Conservation (phyloP, 2,888 invertebrate genomes). For the Diarsia brunnea region DNA sequence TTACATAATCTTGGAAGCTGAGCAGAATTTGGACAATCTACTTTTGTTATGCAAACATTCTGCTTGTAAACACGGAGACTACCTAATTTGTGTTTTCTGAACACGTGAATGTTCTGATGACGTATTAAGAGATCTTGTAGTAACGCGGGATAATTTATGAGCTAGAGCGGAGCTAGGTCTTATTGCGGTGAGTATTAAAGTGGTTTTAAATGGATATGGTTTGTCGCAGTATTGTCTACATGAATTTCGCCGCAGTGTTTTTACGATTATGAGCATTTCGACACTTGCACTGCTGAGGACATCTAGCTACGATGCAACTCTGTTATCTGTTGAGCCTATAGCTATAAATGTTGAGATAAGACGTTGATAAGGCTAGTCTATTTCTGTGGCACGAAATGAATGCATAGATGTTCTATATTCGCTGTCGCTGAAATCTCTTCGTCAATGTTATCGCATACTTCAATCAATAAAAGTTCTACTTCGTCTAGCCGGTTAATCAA, state of each 20-base stretch:
- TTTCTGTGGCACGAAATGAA: slow-evolving; percentile 4
- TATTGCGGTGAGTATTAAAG: slow-evolving; percentile 1
- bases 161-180: not conserved
- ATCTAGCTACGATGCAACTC: not conserved
- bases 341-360: not conserved
- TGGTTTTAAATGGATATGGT: not conserved
- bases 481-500: not conserved
- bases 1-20: slow-evolving; percentile 40
- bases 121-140: slow-evolving; percentile 18
- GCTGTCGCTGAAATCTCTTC: not conserved
- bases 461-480: slow-evolving; percentile 15
- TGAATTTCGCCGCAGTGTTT: not conserved
- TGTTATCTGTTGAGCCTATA: slow-evolving; percentile 3
- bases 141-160: slow-evolving; percentile 31
- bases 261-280: not conserved
- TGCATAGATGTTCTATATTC: not conserved
- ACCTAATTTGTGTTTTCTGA: slow-evolving; percentile 28
- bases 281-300: not conserved
- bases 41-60: slow-evolving; percentile 44
- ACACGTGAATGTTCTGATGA: slow-evolving; percentile 28
- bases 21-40: slow-evolving; percentile 43
- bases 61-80: slow-evolving; percentile 29
- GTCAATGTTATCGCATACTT: not conserved
- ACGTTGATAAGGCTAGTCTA: not conserved
- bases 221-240: not conserved